These are phyloP conservation scores for Sandelia bainsii DNA, from an alignment of 2,797 vertebrate genomes.

Conservation along the genomic window DNA sequence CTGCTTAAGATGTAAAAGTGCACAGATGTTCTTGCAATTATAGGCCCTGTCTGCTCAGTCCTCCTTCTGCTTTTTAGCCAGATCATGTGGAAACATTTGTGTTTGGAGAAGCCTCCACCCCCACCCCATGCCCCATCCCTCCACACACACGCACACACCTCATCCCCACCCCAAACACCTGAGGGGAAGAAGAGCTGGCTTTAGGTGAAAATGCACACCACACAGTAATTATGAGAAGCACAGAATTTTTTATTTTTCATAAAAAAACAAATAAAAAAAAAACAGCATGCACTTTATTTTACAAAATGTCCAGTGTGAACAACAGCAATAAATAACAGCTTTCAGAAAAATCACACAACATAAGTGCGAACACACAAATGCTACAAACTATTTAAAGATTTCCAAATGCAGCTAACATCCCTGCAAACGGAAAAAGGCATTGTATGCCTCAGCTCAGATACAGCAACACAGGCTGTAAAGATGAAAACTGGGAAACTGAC, in stretches of 20 bases:
- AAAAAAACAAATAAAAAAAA: conserved; percentile 55
- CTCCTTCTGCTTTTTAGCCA: conserved; percentile 65
- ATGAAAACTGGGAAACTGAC: conserved; percentile 34
- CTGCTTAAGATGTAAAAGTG: conserved; percentile 79
- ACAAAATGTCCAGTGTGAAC: conserved; percentile 78
- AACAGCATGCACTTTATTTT: conserved; percentile 61
- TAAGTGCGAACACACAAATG: conserved; percentile 81
- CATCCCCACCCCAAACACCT: conserved; percentile 35
- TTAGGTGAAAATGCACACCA: conserved; percentile 54
- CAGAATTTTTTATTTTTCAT: conserved; percentile 71
- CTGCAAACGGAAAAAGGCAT: conserved; percentile 40
- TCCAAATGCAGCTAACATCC: conserved; percentile 64
- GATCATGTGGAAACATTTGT: conserved; percentile 85
- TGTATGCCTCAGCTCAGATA: conserved; percentile 25
- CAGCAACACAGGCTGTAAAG: conserved; percentile 23
- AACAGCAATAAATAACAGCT: conserved; percentile 85
- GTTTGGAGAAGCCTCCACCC: conserved; percentile 42
- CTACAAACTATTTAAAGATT: conserved; percentile 80
- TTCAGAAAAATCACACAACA: conserved; percentile 62
- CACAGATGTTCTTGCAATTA: conserved; percentile 86
- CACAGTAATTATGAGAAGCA: conserved; percentile 45
- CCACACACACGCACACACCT: conserved; percentile 27
- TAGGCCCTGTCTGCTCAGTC: conserved; percentile 62
- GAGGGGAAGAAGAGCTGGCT: conserved; percentile 11
- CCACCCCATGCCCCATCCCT: not conserved